These are phyloP conservation scores for Dicentrarchus labrax DNA, from an alignment of 2,113 vertebrate species.

Conservation along the genomic window DNA sequence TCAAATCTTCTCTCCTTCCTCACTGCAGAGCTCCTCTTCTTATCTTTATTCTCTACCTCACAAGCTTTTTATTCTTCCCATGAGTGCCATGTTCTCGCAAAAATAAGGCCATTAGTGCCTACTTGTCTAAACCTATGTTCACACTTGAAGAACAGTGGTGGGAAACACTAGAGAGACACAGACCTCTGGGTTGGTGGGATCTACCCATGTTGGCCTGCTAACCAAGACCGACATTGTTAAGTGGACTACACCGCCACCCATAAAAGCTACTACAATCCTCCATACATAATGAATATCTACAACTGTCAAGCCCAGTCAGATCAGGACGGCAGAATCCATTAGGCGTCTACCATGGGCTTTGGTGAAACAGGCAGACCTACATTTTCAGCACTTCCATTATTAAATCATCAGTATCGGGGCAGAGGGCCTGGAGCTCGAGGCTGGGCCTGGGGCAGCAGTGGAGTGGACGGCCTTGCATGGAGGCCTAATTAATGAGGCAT, in stretches of 20 bases:
- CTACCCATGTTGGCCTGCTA: conserved; percentile 67
- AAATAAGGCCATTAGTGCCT: conserved; percentile 72
- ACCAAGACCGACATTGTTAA: conserved; percentile 80
- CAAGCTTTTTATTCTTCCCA: conserved; percentile 70
- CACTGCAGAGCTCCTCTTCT: conserved; percentile 30
- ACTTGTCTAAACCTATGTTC: conserved; percentile 76
- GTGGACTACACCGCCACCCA: conserved; percentile 76
- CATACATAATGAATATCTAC: conserved; percentile 85
- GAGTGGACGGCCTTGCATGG: conserved; percentile 65
- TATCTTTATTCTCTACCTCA: conserved; percentile 51
- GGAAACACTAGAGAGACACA: conserved; percentile 61
- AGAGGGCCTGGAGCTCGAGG: conserved; percentile 72
- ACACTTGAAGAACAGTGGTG: conserved; percentile 66
- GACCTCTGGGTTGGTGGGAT: conserved; percentile 65
- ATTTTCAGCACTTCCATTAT: conserved; percentile 83
- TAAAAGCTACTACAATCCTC: conserved; percentile 83
- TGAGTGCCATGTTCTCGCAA: conserved; percentile 68
- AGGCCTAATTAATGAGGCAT: conserved; percentile 71
- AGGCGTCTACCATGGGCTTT: conserved; percentile 80
- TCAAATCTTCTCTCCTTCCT: conserved; percentile 34
- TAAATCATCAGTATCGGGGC: conserved; percentile 83
- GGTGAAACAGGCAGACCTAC: conserved; percentile 81
- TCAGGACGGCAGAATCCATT: conserved; percentile 79
- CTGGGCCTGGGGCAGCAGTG: conserved; percentile 71
- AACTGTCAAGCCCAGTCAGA: conserved; percentile 81